These are phyloP conservation scores for Anas platyrhynchos DNA, from an alignment of 2,113 vertebrate genomes.

Conservation along the genomic window DNA sequence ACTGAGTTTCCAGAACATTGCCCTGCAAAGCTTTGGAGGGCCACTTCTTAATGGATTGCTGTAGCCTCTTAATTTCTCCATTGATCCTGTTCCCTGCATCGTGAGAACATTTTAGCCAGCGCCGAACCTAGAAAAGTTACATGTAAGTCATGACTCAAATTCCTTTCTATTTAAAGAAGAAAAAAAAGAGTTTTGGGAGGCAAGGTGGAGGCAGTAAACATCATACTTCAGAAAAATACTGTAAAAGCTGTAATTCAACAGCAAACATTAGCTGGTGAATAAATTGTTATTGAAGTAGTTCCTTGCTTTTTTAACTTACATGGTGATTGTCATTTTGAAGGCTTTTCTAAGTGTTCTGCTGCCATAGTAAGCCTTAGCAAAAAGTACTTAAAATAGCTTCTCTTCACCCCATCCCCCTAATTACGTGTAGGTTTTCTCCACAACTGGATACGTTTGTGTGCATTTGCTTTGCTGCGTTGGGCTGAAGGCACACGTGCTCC, in stretches of 20 bases:
- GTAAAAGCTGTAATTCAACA: constrained; percentile 52
- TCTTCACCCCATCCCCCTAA: not conserved
- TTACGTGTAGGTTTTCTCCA: not conserved
- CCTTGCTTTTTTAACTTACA: constrained; percentile 53
- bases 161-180: constrained; percentile 48
- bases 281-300: constrained; percentile 38
- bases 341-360: constrained; percentile 40
- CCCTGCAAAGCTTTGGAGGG: constrained; percentile 59
- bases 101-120: constrained; percentile 79
- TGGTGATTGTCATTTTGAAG: constrained; percentile 47
- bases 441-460: not conserved
- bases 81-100: constrained; percentile 75
- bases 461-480: not conserved
- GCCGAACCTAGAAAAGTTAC: constrained; percentile 79
- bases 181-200: not conserved
- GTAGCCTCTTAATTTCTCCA: constrained; percentile 71
- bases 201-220: not conserved
- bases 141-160: constrained; percentile 76
- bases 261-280: constrained; percentile 49
- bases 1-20: constrained; percentile 59
- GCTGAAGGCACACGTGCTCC: rapidly evolving
- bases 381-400: constrained; percentile 46
- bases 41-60: constrained; percentile 82
- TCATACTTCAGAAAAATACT: constrained; percentile 30
- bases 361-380: not conserved